Evolutionary conservation across 2,888 invertebrate species (phyloP), one percentile per base, ranked within the genome.

Genomic region (Mallateleia sp.): DNA sequence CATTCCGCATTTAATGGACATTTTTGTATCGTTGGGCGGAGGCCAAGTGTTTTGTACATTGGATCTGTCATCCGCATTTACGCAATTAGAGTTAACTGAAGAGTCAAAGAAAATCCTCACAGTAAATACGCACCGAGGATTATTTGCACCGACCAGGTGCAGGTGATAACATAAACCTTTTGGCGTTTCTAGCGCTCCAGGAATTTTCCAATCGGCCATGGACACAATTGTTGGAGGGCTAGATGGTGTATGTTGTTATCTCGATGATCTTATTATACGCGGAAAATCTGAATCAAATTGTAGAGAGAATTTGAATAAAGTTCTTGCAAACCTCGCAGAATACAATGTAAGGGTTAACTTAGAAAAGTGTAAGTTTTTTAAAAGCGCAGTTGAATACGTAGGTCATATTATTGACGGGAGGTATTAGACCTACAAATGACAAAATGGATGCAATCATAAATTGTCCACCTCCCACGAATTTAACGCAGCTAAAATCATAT

Each of bases 221-320:
- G 34, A 83, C 38, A 62, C 52, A 18, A 64, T 47, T 20, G 22
- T 47, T 9, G 45, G 45, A n/a, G n/a, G n/a, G n/a, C 45, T n/a
- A n/a, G n/a, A 18, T 4, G 45, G 45, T 4, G 58, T 77, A 78
- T 94, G 95, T 0, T 95, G 95, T 82, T 95, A 95, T 94, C 91
- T 93, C 0, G 95, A 95, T 77, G 71, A 80, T 28, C 24, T 64
- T 15, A 52, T 78, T 56, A 79, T 88, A n/a, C n/a, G n/a, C n/a
- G n/a, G n/a, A n/a, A n/a, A n/a, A n/a, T n/a, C n/a, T n/a, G n/a
- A n/a, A n/a, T n/a, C n/a, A n/a, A n/a, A n/a, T 64, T 22, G 50
- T 14, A 60, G 66, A 3, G 18, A 64, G 18, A n/a, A 45, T 45
- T 4, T n/a, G 84, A 84, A 15, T 45, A 45, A 45, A 15, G n/a